Conservation (phyloP, 2,113 vertebrate genomes). For the Lamprologus sp. region DNA sequence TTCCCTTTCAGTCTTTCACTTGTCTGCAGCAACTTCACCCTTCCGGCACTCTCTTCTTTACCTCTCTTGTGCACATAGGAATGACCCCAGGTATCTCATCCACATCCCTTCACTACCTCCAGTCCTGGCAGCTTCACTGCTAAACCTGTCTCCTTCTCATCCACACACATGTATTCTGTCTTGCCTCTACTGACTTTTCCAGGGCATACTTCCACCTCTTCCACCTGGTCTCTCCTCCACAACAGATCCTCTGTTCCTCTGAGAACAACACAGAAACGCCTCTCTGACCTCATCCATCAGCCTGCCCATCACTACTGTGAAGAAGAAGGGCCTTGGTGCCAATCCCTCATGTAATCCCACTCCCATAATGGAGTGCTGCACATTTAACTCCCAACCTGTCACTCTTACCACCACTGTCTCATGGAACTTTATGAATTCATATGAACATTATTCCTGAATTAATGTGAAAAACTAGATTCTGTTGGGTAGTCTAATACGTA, state of each 20-base stretch:
- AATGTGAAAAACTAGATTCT: neutral
- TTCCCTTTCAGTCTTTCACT: neutral
- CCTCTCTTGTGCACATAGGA: neutral
- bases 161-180: neutral
- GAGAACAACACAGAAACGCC: neutral
- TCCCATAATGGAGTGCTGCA: neutral
- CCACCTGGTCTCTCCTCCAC: neutral
- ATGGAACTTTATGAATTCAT: neutral
- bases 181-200: neutral
- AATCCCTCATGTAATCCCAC: neutral
- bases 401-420: neutral
- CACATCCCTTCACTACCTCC: neutral
- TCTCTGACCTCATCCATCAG: neutral
- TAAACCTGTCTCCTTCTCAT: neutral
- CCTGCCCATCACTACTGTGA: neutral
- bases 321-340: neutral
- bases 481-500: neutral
- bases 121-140: neutral
- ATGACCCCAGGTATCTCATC: neutral
- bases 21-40: neutral
- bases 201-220: neutral
- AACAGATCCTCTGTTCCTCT: neutral
- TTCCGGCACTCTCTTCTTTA: neutral
- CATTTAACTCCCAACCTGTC: neutral
- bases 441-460: neutral